These are phyloP conservation scores for Caenorhabditis virilis DNA, from an alignment of 2,888 invertebrate genomes.

Conservation along the genomic window DNA sequence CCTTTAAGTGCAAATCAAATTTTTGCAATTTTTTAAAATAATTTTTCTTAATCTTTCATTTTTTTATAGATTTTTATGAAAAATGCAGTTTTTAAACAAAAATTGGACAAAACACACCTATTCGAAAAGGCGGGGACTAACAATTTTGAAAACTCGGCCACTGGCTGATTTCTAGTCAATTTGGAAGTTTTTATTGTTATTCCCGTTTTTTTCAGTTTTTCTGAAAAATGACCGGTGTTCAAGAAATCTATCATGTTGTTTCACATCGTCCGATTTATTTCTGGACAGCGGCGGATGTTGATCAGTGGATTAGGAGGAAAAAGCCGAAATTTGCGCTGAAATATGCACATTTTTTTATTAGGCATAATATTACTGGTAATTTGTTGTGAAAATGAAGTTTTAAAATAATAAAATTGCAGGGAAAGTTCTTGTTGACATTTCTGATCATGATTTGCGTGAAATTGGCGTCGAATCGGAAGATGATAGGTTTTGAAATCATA, in stretches of 20 bases:
- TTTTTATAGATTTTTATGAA: neutral
- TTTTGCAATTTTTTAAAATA: constrained; percentile 3
- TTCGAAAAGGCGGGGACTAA: no score
- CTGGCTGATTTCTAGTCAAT: neutral
- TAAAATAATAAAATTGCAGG: constrained; percentile 32
- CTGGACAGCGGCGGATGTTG: constrained; percentile 54
- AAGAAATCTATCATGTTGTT: constrained; percentile 50
- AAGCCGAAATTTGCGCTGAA: constrained; percentile 55
- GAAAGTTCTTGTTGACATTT: constrained; percentile 53
- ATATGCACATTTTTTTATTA: constrained; percentile 52
- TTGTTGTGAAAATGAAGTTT: no score
- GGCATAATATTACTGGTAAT: constrained; percentile 56
- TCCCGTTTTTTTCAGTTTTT: constrained; percentile 2
- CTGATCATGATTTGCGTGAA: constrained; percentile 47
- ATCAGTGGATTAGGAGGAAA: constrained; percentile 51
- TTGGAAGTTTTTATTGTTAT: no score
- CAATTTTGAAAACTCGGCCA: no score
- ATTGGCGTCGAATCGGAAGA: constrained; percentile 53
- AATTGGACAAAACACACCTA: neutral
- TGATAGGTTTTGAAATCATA: constrained; percentile 28
- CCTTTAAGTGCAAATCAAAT: no score
- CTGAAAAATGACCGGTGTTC: constrained; percentile 11
- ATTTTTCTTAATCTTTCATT: constrained; percentile 1
- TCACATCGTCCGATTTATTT: constrained; percentile 54
- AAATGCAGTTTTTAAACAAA: neutral